Evolutionary conservation across 2,113 vertebrate species (phyloP), one percentile per base, ranked within the genome.

Genomic region (Grus americana): DNA sequence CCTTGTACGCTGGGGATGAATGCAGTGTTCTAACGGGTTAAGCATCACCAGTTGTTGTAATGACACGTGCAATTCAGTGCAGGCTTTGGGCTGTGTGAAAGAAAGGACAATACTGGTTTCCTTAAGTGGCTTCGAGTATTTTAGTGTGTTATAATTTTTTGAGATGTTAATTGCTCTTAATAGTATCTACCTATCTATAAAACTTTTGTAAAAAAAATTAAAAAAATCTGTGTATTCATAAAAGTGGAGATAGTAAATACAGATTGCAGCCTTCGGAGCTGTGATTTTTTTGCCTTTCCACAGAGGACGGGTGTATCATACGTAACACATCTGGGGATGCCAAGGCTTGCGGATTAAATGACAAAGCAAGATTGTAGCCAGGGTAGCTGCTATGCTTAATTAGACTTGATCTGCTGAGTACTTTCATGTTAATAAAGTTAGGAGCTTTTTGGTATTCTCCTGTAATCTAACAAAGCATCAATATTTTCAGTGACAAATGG

Each of bases 401-500:
- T 96, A 95, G 86, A 70, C 11, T 49, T 76, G 58, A 78, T 55
- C 67, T 90, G 42, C 63, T 96, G 88, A 93, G 85, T 73, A 70
- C 50, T 92, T 97, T 88, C 52, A 57, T 63, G 65, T 93, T 96
- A 97, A 74, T 85, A 95, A 94, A 81, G 87, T 89, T 89, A 80
- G 92, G 65, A 94, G 36, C 57, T 95, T 78, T 94, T 91, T 67
- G 63, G 38, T 94, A 75, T 94, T 79, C 40, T 49, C n/a, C 30
- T 52, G 32, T 86, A 94, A 96, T 96, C 81, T 92, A 71, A 92
- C 58, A 96, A 86, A 63, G n/a, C 93, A 95, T 92, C 86, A 92
- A 66, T 97, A 90, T 71, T 95, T 95, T 85, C 61, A 79, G 47
- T 97, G 88, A 97, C 67, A 98, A 97, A 97, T 74, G n/a, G 49